phyloP scores from a whole-genome alignment of 2,797 vertebrate genomes.

The Leptoclinus maculatus region DNA sequence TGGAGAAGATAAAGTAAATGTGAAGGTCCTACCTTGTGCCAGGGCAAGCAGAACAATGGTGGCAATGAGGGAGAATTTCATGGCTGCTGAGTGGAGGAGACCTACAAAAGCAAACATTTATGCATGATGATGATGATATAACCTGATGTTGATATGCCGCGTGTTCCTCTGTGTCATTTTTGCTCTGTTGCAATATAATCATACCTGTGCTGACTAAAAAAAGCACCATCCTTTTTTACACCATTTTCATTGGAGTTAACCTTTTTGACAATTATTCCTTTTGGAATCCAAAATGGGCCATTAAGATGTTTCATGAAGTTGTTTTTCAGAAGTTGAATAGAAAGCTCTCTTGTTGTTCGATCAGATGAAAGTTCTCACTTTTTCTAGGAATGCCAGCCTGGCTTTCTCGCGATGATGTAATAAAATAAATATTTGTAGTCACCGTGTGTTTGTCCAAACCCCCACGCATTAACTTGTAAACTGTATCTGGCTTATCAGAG shows the following conservation, averaged over 20 bases:
- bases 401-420: background rate
- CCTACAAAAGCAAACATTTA: constrained; percentile 39
- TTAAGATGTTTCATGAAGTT: background rate
- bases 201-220: background rate
- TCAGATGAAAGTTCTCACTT: background rate
- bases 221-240: background rate
- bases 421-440: constrained; percentile 33
- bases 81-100: constrained; percentile 68
- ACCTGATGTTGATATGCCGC: background rate
- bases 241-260: background rate
- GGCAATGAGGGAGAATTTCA: constrained; percentile 78
- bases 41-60: constrained; percentile 69
- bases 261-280: background rate
- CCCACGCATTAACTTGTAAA: background rate
- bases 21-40: constrained; percentile 69
- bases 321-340: background rate
- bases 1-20: background rate
- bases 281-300: background rate
- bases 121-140: background rate
- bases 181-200: background rate
- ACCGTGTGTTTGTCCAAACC: background rate
- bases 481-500: constrained; percentile 17
- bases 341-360: constrained; percentile 12
- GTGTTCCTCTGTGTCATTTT: background rate
- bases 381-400: constrained; percentile 15